Evolutionary conservation across 2,888 invertebrate species (phyloP).

Genomic region (Mythimna albipuncta): DNA sequence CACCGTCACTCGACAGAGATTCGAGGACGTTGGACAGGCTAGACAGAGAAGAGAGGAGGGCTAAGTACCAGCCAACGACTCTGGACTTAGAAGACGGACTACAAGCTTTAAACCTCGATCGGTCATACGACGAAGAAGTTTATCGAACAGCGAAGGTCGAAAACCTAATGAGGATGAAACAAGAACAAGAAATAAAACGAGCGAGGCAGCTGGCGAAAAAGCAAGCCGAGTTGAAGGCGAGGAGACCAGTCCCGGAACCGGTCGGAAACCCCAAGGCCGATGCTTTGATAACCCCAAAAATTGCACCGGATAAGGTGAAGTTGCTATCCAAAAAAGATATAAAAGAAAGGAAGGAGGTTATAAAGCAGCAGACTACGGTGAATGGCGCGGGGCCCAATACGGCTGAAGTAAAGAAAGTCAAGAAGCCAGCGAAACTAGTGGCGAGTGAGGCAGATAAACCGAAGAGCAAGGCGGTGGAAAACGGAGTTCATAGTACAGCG

Average conservation of each 20-base stretch:
- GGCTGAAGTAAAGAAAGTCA: constrained; percentile 81
- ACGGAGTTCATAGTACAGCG: constrained; percentile 75
- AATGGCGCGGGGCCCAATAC: constrained; percentile 74
- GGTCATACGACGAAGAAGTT: constrained; percentile 83
- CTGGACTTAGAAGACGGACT: constrained; percentile 91
- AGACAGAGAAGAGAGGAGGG: constrained; percentile 84
- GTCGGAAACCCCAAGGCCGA: constrained; percentile 82
- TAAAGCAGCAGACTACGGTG: constrained; percentile 82
- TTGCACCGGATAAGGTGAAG: constrained; percentile 85
- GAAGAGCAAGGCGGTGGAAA: constrained; percentile 77
- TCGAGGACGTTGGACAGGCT: constrained; percentile 85
- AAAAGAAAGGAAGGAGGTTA: constrained; percentile 83
- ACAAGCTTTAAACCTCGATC: constrained; percentile 88
- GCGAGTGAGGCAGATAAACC: constrained; percentile 79
- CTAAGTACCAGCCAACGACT: constrained; percentile 87
- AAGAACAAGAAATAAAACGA: constrained; percentile 83
- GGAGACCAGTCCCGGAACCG: constrained; percentile 80
- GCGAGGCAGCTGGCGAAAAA: constrained; percentile 80
- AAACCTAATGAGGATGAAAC: constrained; percentile 84
- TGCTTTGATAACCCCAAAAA: constrained; percentile 78
- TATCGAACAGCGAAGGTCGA: constrained; percentile 89
- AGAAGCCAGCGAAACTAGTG: constrained; percentile 78
- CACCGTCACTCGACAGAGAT: constrained; percentile 86
- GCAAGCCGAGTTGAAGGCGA: constrained; percentile 76
- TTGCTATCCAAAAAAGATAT: constrained; percentile 83